These are phyloP conservation scores for Chloromyia formosa DNA, from an alignment of 2,888 invertebrate genomes.

Conservation along the genomic window DNA sequence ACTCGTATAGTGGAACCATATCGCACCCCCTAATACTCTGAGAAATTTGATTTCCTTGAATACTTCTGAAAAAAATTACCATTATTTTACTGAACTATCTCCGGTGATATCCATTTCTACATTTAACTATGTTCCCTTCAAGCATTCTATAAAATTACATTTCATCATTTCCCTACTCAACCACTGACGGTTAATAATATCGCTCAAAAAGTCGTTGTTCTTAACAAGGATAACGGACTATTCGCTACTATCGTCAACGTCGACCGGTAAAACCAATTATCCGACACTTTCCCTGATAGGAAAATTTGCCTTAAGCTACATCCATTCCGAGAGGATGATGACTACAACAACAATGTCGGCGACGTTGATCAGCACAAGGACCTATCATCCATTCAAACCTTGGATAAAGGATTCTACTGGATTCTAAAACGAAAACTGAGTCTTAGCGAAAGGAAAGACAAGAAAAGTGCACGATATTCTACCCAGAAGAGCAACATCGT, in stretches of 20 bases:
- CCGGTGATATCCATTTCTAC: too few relatives aligned
- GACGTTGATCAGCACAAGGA: constrained; percentile 6
- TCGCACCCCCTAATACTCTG: too few relatives aligned
- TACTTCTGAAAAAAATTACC: too few relatives aligned
- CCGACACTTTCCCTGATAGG: constrained; percentile 8
- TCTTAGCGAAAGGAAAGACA: too few relatives aligned
- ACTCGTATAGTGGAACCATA: too few relatives aligned
- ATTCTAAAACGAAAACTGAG: neutral
- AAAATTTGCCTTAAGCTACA: constrained; percentile 9
- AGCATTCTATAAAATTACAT: constrained; percentile 5
- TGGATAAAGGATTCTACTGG: neutral
- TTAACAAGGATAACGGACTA: neutral
- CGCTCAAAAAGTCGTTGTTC: neutral
- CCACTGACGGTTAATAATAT: neutral
- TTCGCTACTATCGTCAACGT: neutral
- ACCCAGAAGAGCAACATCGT: neutral
- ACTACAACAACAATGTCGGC: neutral
- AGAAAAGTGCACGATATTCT: neutral
- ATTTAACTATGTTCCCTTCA: neutral
- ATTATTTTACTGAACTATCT: too few relatives aligned
- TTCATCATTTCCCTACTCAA: neutral
- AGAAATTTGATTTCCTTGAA: too few relatives aligned
- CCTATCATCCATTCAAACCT: neutral
- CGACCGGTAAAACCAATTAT: constrained; percentile 30
- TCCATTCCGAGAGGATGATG: neutral